Conservation (phyloP, 2,888 invertebrate genomes). For the Chirona hameri region DNA sequence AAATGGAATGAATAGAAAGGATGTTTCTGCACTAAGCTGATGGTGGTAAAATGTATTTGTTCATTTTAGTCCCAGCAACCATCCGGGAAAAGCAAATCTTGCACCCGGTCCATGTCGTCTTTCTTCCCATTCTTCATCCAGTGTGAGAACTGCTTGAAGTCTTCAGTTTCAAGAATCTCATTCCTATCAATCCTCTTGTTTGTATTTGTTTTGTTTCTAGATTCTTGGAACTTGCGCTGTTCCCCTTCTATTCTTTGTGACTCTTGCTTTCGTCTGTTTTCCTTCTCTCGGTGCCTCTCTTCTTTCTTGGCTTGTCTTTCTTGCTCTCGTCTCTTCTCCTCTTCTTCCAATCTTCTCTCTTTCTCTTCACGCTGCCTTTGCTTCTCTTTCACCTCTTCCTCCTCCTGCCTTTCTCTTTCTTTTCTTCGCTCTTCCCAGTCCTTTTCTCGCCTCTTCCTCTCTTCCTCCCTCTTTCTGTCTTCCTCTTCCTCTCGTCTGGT, state of each 20-base stretch:
- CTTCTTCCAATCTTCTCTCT: not conserved
- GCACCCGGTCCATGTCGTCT: not conserved
- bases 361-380: not conserved
- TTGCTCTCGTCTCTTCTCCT: not conserved
- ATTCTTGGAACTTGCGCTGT: too few species aligned
- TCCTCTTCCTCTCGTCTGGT: not conserved
- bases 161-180: not conserved
- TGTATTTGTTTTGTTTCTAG: too few species aligned
- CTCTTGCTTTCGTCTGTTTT: too few species aligned
- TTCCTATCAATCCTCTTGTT: not conserved
- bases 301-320: not conserved
- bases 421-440: not conserved
- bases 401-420: not conserved
- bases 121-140: constrained; percentile 2
- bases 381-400: not conserved
- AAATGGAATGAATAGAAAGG: too few species aligned
- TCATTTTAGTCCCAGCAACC: not conserved
- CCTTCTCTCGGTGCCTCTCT: not conserved
- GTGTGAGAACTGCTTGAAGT: not conserved
- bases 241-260: too few species aligned
- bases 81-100: not conserved
- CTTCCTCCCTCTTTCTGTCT: not conserved
- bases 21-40: too few species aligned
- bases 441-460: not conserved
- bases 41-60: too few species aligned